phyloP scores from a whole-genome alignment of 2,113 vertebrate genomes.

The Sceloporus undulatus region DNA sequence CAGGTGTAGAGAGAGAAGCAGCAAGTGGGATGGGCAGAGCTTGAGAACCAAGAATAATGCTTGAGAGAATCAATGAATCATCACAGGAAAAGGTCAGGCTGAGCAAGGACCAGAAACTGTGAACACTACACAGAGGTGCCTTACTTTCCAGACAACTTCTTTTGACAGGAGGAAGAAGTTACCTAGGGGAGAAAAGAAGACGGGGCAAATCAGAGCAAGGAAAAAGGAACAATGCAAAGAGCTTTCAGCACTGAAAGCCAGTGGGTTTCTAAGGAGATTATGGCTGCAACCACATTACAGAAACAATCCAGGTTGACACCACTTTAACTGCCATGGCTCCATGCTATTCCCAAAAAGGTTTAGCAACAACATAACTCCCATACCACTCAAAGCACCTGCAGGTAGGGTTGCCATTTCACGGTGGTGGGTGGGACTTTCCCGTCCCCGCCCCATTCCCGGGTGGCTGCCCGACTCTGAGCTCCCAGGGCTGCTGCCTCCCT shows the following conservation, averaged over 20 bases:
- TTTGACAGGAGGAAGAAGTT: not conserved
- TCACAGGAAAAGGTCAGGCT: not conserved
- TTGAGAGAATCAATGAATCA: not conserved
- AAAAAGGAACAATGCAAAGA: not conserved
- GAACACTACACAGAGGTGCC: not conserved
- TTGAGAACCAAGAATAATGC: not conserved
- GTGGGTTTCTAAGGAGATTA: not conserved
- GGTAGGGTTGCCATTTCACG: too few species aligned
- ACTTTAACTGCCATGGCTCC: too few species aligned
- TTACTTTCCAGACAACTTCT: constrained; percentile 3
- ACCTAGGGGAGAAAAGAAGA: not conserved
- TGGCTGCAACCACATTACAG: not conserved
- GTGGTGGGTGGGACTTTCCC: too few species aligned
- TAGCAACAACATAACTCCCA: too few species aligned
- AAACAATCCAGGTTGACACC: not conserved
- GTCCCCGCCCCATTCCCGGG: too few species aligned
- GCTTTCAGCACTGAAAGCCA: too few species aligned
- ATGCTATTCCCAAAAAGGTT: too few species aligned
- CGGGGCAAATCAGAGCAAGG: not conserved
- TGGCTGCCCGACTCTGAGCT: too few species aligned
- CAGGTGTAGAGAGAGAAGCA: constrained; percentile 17
- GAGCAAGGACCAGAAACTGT: not conserved
- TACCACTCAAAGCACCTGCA: too few species aligned
- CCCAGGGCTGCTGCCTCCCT: too few species aligned
- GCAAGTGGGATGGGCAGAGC: not conserved